Evolutionary conservation across 2,797 vertebrate genomes (phyloP), one percentile per base, ranked within the genome.

Genomic region (Mionectes olivaceus): DNA sequence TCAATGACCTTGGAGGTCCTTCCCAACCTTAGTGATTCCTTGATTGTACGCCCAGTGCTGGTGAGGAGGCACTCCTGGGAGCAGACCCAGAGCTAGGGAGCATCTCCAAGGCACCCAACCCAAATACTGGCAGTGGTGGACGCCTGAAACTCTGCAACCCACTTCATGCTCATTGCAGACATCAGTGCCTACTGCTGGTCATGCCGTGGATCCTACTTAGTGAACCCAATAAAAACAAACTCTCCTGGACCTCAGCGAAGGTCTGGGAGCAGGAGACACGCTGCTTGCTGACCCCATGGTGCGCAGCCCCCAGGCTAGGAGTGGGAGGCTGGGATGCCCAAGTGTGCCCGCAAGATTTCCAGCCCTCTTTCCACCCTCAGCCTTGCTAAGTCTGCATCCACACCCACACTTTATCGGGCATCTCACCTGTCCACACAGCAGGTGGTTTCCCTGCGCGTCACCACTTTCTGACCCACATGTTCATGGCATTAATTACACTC

Each of bases 311-410:
- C 28, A 63, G 5, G 27, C 9, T 0, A 21, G 39, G 10, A 33
- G 18, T 4, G 0, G 33, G 44, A 60, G 37, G 25, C 0, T 2
- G 1, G 52, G 35, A 44, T 77, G 44, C 43, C 41, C 68, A 80
- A 52, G 52, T 6, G 0, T 7, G 22, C 37, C 49, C 28, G 21
- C 0, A 3, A n/a, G 37, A 7, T 65, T 90, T 18, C 61, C 81
- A 77, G 60, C 52, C 43, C 46, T 16, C 10, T 60, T 78, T 39
- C 50, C n/a, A 35, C 5, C 55, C 59, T 53, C 43, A 11, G 11
- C 18, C 28, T 16, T 0, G 7, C 17, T 60, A 24, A 70, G 44
- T 46, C 53, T 68, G 56, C 65, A 3, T 39, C 71, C 61, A 30
- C 46, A 83, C 18, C 86, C 39, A 3, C 30, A 9, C 5, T 47